Percentiles rank a stretch among this genome's conserved stretches.
phyloP scores from a whole-genome alignment of 1,140 invertebrate species.

The Calliopsis andreniformis region DNA sequence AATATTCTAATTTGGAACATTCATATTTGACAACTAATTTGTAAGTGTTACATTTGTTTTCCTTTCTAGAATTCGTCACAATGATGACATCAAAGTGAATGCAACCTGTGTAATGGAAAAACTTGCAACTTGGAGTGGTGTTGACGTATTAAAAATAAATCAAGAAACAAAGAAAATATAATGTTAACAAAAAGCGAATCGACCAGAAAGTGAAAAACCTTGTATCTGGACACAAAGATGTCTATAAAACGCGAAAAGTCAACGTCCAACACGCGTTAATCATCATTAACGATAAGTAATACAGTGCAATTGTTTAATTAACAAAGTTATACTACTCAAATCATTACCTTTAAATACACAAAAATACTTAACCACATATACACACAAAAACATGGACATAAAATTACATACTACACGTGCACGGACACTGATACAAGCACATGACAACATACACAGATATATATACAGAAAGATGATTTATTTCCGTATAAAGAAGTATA shows the following conservation, averaged over 20 bases:
- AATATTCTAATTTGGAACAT: not conserved
- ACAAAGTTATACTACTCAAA: conserved; percentile 65
- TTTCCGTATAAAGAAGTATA: conserved; percentile 52
- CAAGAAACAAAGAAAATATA: conserved; percentile 69
- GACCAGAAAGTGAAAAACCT: conserved; percentile 74
- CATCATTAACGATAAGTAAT: conserved; percentile 70
- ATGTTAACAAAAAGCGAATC: conserved; percentile 67
- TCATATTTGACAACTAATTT: not conserved
- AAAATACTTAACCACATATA: conserved; percentile 51
- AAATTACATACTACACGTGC: conserved; percentile 43
- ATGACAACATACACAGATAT: conserved; percentile 34
- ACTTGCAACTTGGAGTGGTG: conserved; percentile 81
- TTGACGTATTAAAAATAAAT: conserved; percentile 79
- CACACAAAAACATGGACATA: conserved; percentile 34
- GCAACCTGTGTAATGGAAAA: conserved; percentile 78
- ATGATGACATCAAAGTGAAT: conserved; percentile 99
- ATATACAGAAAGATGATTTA: conserved; percentile 53
- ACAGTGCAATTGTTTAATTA: conserved; percentile 70
- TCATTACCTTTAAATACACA: conserved; percentile 65
- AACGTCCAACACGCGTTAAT: conserved; percentile 73
- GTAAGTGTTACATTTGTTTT: conserved; percentile 67
- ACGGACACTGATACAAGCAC: conserved; percentile 27
- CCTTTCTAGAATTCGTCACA: conserved; percentile 97
- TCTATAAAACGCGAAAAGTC: conserved; percentile 79
- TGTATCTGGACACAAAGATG: conserved; percentile 80